Percentiles rank a stretch among this genome's conserved stretches.
phyloP scores from a whole-genome alignment of 2,113 vertebrate species.

The Lates calcarifer region DNA sequence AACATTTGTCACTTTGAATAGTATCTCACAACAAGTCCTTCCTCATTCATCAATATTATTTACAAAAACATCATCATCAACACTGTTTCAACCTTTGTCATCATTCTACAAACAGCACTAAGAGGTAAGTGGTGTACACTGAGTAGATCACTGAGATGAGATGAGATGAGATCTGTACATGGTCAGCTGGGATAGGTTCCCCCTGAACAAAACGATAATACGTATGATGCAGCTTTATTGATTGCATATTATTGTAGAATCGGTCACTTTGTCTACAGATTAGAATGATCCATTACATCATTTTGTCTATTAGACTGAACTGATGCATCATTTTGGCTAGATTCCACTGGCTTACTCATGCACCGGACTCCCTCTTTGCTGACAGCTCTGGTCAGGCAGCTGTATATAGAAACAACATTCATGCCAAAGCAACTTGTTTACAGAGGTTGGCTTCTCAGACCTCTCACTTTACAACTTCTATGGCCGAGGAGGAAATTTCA shows the following conservation, averaged over 20 bases:
- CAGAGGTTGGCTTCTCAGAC: not conserved
- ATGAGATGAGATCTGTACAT: too few relatives aligned
- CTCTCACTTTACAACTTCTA: conserved; percentile 11
- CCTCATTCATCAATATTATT: not conserved
- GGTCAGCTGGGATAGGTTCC: too few relatives aligned
- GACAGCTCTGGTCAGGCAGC: not conserved
- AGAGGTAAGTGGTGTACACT: not conserved
- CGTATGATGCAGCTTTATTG: conserved; percentile 18
- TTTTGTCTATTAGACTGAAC: not conserved
- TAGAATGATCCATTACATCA: conserved; percentile 19
- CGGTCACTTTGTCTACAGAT: conserved; percentile 27
- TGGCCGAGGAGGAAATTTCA: conserved; percentile 5
- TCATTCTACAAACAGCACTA: not conserved
- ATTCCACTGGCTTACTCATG: not conserved
- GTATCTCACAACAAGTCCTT: not conserved
- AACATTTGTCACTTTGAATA: not conserved
- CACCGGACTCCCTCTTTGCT: not conserved
- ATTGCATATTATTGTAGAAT: conserved; percentile 13
- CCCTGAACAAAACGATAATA: too few relatives aligned
- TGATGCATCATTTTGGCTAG: conserved; percentile 3
- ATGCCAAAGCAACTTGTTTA: conserved; percentile 6
- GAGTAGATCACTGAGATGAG: not conserved
- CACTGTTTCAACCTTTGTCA: not conserved
- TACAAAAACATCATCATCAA: conserved; percentile 1
- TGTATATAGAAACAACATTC: not conserved